Conservation (phyloP, 1,140 invertebrate genomes). For the Cyphomyrmex costatus region DNA sequence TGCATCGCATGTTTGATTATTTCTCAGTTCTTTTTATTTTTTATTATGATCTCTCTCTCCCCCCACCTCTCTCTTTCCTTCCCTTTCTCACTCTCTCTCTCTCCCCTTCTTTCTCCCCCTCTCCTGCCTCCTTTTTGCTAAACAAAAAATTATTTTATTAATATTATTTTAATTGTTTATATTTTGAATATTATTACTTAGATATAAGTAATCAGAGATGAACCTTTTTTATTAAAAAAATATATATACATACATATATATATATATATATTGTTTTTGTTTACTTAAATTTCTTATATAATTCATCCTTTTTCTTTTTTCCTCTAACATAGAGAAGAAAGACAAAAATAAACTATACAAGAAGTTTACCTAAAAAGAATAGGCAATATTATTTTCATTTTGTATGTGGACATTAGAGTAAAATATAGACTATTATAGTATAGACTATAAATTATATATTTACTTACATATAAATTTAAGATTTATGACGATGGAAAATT, state of each 20-base stretch:
- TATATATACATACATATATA: not conserved
- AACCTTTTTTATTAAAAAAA: not conserved
- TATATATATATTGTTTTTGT: no score
- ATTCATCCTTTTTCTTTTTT: no score
- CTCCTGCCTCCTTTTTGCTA: not conserved
- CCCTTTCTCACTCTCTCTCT: no score
- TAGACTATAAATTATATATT: no score
- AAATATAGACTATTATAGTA: no score
- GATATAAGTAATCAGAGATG: not conserved
- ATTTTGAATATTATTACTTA: not conserved
- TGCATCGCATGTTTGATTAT: not conserved
- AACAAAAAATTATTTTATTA: not conserved
- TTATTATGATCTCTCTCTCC: not conserved
- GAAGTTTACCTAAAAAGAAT: no score
- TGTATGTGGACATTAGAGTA: constrained; percentile 4
- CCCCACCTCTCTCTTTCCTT: no score
- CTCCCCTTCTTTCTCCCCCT: no score
- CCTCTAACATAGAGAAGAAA: no score
- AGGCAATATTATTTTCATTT: constrained; percentile 9
- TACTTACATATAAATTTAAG: constrained; percentile 82
- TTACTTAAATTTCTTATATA: no score
- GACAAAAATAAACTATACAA: no score
- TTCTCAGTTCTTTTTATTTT: not conserved
- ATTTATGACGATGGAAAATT: constrained; percentile 90
- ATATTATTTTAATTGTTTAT: not conserved